These are phyloP conservation scores for Itoplectis maculator DNA, from an alignment of 2,888 invertebrate genomes.

Conservation along the genomic window DNA sequence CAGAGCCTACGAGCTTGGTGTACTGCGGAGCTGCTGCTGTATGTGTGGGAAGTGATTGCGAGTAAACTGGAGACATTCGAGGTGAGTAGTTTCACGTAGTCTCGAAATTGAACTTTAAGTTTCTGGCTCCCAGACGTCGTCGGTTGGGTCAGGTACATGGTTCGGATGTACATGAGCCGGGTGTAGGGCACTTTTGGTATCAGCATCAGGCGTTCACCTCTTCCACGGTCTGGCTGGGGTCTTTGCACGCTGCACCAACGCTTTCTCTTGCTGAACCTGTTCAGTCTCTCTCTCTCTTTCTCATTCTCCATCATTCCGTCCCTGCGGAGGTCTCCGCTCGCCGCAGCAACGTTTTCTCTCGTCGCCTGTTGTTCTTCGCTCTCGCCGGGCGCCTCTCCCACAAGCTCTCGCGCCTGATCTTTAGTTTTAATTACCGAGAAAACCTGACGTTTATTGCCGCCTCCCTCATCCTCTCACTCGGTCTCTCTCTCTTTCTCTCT, in stretches of 20 bases:
- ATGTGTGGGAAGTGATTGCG: background rate
- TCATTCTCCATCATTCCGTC: no score
- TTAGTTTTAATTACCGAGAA: slow-evolving; percentile 83
- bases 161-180: no score
- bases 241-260: slow-evolving; percentile 22
- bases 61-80: slow-evolving; percentile 52
- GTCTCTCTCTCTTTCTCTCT: no score
- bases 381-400: slow-evolving; percentile 69
- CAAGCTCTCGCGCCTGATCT: slow-evolving; percentile 76
- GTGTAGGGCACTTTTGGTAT: background rate
- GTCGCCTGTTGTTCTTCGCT: slow-evolving; percentile 80
- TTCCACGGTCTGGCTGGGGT: slow-evolving; percentile 9
- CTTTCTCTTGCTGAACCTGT: slow-evolving; percentile 67
- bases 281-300: slow-evolving; percentile 58
- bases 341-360: slow-evolving; percentile 60
- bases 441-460: slow-evolving; percentile 83
- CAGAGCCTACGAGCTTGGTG: background rate
- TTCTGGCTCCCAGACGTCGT: slow-evolving; percentile 37
- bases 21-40: no score
- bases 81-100: slow-evolving; percentile 63
- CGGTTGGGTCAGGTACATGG: background rate
- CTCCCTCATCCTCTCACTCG: no score
- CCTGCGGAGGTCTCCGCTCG: slow-evolving; percentile 26
- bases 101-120: slow-evolving; percentile 63
- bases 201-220: slow-evolving; percentile 37